Percentiles rank a stretch among this genome's conserved stretches.
Evolutionary conservation across 2,113 vertebrate genomes (phyloP).

Genomic region (Halcyon malimbica): DNA sequence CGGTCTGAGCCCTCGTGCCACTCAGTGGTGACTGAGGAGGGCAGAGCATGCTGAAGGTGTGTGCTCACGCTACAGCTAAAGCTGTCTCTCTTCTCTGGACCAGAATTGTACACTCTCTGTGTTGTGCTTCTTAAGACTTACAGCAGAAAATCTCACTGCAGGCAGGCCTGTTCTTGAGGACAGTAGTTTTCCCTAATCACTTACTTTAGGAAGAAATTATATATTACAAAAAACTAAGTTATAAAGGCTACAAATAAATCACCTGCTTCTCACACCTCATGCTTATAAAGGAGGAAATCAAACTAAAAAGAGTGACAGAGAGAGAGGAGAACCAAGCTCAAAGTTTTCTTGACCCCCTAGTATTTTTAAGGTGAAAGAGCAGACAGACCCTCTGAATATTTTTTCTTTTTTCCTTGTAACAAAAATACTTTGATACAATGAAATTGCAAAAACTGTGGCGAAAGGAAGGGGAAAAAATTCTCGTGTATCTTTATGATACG

Average conservation of each 20-base stretch:
- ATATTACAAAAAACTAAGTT: neutral
- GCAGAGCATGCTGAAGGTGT: neutral
- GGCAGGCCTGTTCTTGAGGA: neutral
- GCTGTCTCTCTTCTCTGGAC: neutral
- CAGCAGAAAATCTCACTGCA: neutral
- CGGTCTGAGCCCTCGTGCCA: neutral
- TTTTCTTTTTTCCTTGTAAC: neutral
- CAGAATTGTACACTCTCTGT: accelerated
- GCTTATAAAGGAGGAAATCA: neutral
- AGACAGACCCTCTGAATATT: neutral
- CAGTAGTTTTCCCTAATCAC: neutral
- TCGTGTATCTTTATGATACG: neutral
- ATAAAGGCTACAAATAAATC: neutral
- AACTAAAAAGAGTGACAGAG: neutral
- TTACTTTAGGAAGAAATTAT: neutral
- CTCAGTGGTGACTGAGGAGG: neutral
- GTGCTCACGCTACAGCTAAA: neutral
- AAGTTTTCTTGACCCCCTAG: neutral
- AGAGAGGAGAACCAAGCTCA: neutral
- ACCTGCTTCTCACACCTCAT: neutral
- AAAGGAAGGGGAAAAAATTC: neutral
- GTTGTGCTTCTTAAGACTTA: neutral
- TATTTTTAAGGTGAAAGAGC: neutral
- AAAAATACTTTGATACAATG: neutral
- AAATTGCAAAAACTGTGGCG: neutral